Evolutionary conservation across 2,797 vertebrate genomes (phyloP), one percentile per base, ranked within the genome.

Genomic region (Rhinella marina): DNA sequence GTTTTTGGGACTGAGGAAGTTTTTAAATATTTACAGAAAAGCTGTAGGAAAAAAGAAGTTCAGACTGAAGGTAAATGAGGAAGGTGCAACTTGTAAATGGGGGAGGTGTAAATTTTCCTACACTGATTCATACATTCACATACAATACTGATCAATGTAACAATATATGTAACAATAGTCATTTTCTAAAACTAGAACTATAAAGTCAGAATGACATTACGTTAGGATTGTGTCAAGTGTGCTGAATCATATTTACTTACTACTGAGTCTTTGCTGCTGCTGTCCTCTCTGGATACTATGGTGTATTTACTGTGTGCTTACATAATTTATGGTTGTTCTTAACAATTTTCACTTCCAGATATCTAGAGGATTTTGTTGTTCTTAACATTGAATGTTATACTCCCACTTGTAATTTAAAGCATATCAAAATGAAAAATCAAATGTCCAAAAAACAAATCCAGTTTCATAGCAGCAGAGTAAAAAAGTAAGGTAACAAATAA

Each of bases 361-460:
- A 86, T 41, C 77, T 86, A n/a, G 50, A 86, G 75, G 27, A 66
- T 75, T 87, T 61, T 17, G 14, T 0, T n/a, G 61, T 21, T 23
- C 16, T 17, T 13, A 75, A 57, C 54, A 75, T 50, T 32, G 86
- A 68, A 87, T 82, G 79, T 82, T 68, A 23, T 75, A 75, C 52
- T 87, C 79, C 86, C 86, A 27, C 32, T 82, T 75, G 86, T 87
- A 76, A 81, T 87, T 82, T 87, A 81, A 75, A 87, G 82, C 79
- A 70, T 82, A 79, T 87, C 86, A 87, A 87, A 87, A 41, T 82
- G 86, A 87, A 87, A 87, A 87, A 87, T 75, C 68, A 82, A 73
- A 82, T 75, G 57, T 64, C 54, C n/a, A 62, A 52, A 52, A 62
- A 82, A 52, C 56, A 87, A 87, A 87, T 62, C 25, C 23, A n/a